Evolutionary conservation across 1,140 invertebrate species (phyloP), one percentile per base, ranked within the genome.

Genomic region (Heliconius himera): DNA sequence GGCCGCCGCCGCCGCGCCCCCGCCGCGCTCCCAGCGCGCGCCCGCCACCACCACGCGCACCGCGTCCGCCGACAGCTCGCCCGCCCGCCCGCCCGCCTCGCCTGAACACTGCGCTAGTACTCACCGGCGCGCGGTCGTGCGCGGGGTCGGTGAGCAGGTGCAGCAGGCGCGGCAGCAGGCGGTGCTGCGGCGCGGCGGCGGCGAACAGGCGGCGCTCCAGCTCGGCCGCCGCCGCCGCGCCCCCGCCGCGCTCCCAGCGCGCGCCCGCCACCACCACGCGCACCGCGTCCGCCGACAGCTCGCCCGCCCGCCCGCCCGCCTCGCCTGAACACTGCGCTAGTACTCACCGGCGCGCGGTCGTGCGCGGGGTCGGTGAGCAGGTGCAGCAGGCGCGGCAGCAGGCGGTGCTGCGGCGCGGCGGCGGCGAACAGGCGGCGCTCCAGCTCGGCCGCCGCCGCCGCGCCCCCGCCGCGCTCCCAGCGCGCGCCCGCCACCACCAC

Each of bases 181-280:
- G 90, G 86, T 93, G 91, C 82, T 92, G 92, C 81, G 90, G 90
- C 82, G 88, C 88, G 74, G 86, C 84, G 84, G 83, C 78, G 18
- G 89, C 88, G 87, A 93, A 92, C 83, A 93, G 84, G 3, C 87
- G 85, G 54, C 89, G 85, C 86, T 93, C 92, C 33, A 92, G 82
- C 36, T 91, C 90, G 18, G 82, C 88, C 41, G 90, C 91, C 78
- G 87, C 87, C 36, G 36, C 80, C 74, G 83, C 76, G 26, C 80
- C 80, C 22, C 81, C 88, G 29, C 83, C 86, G 6, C 89, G 88
- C 87, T 92, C 92, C 91, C 91, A 92, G 33, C 84, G 83, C 82
- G 91, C 91, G 74, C 91, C 92, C 76, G 90, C 90, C 41, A 76
- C 76, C 81, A 92, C 90, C 80, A 93, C 89, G 77, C 90, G 89